Conservation (phyloP, 2,797 vertebrate species). For the Sebastes steindachneri region DNA sequence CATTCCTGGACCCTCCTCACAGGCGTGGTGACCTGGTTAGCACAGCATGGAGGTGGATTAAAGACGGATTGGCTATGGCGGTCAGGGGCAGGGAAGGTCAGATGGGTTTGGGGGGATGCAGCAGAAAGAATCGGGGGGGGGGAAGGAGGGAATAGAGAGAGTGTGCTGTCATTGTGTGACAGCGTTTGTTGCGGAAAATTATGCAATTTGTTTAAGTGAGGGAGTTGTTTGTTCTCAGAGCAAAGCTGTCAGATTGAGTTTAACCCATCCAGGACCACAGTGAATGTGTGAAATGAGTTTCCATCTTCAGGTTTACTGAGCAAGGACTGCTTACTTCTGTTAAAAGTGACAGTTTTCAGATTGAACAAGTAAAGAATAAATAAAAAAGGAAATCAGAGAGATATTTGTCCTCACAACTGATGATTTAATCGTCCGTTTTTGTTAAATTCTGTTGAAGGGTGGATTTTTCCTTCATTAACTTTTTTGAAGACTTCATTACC, state of each 20-base stretch:
- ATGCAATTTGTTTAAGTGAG: constrained; percentile 76
- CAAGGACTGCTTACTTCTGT: background rate
- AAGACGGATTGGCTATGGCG: constrained; percentile 77
- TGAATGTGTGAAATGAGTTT: background rate
- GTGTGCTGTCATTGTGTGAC: constrained; percentile 65
- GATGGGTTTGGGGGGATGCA: constrained; percentile 40
- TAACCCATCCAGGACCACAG: constrained; percentile 18
- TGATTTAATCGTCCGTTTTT: background rate
- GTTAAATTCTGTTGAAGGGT: background rate
- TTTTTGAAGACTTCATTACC: constrained; percentile 14
- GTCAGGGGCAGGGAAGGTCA: constrained; percentile 72
- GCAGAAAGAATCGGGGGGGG: constrained; percentile 36
- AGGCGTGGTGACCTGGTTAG: constrained; percentile 83
- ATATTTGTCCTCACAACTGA: background rate
- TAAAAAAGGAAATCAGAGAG: background rate
- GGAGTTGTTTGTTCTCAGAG: constrained; percentile 59
- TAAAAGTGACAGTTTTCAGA: background rate
- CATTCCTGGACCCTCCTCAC: constrained; percentile 67
- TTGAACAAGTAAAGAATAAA: background rate
- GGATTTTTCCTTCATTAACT: constrained; percentile 33
- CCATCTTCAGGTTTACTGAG: background rate
- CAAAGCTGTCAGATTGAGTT: constrained; percentile 49
- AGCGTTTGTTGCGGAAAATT: constrained; percentile 70
- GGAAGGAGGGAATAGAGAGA: constrained; percentile 28
- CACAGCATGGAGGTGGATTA: constrained; percentile 82